Evolutionary conservation across 2,113 vertebrate genomes (phyloP), one percentile per base, ranked within the genome.

Genomic region (Dromiciops gliroides): DNA sequence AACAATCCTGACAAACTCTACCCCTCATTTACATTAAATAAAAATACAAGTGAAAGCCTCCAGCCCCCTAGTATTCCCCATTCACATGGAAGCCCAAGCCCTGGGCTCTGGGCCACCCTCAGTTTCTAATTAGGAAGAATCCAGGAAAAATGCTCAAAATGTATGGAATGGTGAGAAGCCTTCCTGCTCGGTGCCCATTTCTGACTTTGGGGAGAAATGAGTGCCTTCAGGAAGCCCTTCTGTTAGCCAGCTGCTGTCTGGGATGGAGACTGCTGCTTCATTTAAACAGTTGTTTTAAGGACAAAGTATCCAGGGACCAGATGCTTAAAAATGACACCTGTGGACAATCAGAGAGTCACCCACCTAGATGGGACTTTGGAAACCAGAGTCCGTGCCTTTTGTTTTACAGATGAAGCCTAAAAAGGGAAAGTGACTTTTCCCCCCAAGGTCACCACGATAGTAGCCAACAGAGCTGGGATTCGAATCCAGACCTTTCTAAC

Each of bases 1-100:
- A 93, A 97, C 67, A 94, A 96, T 94, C 91, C 89, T 49, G 92
- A 95, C 83, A 91, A 97, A 90, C 89, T 90, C 94, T 51, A 94
- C 52, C 94, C 97, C 92, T 94, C 89, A 90, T 53, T 1, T 94
- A 92, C 90, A 88, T 37, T 89, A 60, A 94, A 89, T 6, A 67
- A 48, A 94, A 16, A 10, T 2, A 47, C 8, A 96, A 95, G 93
- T 95, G 44, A 11, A 92, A 52, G 47, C 93, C 95, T 95, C 97
- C 75, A 89, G 88, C 37, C 91, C n/a, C 56, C n/a, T n/a, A n/a
- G 89, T 8, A 83, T 1, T 67, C 49, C 92, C 93, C 94, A 94
- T 90, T 92, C 51, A 83, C 50, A 26, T 47, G 89, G 75, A 94
- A 95, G 94, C 92, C 96, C 51, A 14, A 10, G n/a, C 91, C 91